Base-by-base conservation (phyloP, 2,888 invertebrate species). In the Platycheirus rosarum region DNA sequence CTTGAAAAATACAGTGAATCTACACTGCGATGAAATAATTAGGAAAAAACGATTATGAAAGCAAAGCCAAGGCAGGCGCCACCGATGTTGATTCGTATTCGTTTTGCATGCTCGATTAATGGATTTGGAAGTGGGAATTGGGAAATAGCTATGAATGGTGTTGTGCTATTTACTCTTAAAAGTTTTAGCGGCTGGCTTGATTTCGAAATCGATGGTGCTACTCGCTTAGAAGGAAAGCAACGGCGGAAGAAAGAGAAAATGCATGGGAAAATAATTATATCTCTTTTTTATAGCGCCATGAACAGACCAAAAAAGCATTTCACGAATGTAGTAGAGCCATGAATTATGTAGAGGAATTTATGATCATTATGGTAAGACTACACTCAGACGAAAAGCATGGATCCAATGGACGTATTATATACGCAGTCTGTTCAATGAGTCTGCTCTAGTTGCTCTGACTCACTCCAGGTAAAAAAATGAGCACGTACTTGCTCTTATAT, bases 1-100 rank as follows among this genome's bases (percentile, higher is more conserved):
- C 79, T 79, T 65, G 79, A 76, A 76, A 69, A 79, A 84, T 65
- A 73, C 79, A 63, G 63, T 62, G 70, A 77, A 68, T 77, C 84
- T 44, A 84, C 77, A 84, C 84, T 80, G 71, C 44, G 76, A 40
- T 49, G 66, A 23, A 71, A 26, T 11, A 46, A 82, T 66, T 66
- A 26, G 62, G 63, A 68, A 62, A 82, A 71, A 77, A 82, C 70
- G 82, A 63, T 73, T 71, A 82, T 82, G 82, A 69, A 62, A 68
- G 71, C 68, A 77, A 40, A 68, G 53, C 29, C 48, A n/a, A 32
- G 29, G 26, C 20, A 16, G 23, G 8, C n/a, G 51, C 13, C 8
- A 11, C n/a, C 16, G 7, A n/a, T 6, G 32, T 11, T 73, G 46
- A 37, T 60, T 48, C 32, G 14, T 46, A 71, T 18, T 11, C 68